Evolutionary conservation across 2,888 invertebrate genomes (phyloP).

Genomic region (Parthenolecanium corni): DNA sequence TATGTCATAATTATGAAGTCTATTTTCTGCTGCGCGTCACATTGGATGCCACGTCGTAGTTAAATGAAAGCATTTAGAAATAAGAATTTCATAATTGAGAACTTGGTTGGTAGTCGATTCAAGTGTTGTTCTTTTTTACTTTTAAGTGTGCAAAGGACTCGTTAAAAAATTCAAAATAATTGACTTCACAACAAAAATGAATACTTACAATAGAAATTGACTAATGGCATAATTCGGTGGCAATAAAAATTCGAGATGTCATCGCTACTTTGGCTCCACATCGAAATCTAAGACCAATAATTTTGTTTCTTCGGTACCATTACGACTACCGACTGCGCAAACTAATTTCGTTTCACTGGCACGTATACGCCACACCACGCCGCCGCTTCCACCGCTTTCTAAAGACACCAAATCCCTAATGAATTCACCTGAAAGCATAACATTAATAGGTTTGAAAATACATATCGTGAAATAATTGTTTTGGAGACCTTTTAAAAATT

Average conservation of each 20-base stretch:
- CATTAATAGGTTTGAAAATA: too few species aligned
- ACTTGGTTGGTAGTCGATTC: too few species aligned
- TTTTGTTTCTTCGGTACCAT: slow-evolving; percentile 98
- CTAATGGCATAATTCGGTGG: slow-evolving; percentile 8
- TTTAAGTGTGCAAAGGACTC: too few species aligned
- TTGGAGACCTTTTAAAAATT: too few species aligned
- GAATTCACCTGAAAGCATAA: slow-evolving; percentile 56
- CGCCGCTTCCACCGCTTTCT: slow-evolving; percentile 90
- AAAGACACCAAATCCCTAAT: slow-evolving; percentile 89
- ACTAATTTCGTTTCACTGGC: slow-evolving; percentile 94
- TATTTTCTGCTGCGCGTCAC: too few species aligned
- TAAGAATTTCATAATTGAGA: too few species aligned
- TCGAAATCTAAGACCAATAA: slow-evolving; percentile 95
- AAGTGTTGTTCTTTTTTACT: too few species aligned
- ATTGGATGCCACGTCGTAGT: too few species aligned
- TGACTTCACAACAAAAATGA: background rate
- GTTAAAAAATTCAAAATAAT: too few species aligned
- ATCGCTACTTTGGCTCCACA: slow-evolving; percentile 47
- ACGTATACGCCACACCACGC: slow-evolving; percentile 95
- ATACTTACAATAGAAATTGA: slow-evolving; percentile 22
- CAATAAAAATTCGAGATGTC: slow-evolving; percentile 15
- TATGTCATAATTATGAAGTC: too few species aligned
- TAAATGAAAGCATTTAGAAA: too few species aligned
- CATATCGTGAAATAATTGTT: too few species aligned
- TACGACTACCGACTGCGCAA: slow-evolving; percentile 96